phyloP scores from a whole-genome alignment of 2,888 invertebrate species.

The Acrobasis consociella region DNA sequence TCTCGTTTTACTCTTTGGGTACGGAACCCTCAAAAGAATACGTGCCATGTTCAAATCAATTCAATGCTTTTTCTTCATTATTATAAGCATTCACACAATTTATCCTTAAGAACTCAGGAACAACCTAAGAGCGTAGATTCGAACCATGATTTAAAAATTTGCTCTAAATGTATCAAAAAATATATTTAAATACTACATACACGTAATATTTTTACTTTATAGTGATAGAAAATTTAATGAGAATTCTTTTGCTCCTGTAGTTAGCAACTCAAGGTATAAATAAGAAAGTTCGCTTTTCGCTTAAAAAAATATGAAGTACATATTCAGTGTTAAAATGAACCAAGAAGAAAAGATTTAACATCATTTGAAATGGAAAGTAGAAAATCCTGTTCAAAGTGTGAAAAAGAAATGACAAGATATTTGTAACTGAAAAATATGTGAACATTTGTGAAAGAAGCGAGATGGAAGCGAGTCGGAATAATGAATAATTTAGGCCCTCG shows the following conservation, averaged over 20 bases:
- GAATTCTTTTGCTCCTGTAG: background rate
- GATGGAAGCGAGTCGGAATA: slow-evolving; percentile 37
- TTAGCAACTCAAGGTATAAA: background rate
- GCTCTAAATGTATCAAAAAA: too few relatives aligned
- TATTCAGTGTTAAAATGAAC: slow-evolving; percentile 8
- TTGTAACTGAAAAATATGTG: slow-evolving; percentile 32
- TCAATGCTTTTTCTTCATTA: too few relatives aligned
- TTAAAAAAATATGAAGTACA: background rate
- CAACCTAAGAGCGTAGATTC: too few relatives aligned
- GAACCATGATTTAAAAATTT: too few relatives aligned
- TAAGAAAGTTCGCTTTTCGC: background rate
- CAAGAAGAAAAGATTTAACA: slow-evolving; percentile 15
- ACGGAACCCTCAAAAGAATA: too few relatives aligned
- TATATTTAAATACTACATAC: too few relatives aligned
- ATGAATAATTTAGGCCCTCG: slow-evolving; percentile 48
- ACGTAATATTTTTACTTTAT: too few relatives aligned
- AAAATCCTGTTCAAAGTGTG: slow-evolving; percentile 22
- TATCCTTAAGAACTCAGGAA: too few relatives aligned
- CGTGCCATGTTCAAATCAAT: too few relatives aligned
- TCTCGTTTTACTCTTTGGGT: too few relatives aligned
- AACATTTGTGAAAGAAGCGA: slow-evolving; percentile 32
- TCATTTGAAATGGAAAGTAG: slow-evolving; percentile 19
- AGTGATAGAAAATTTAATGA: too few relatives aligned
- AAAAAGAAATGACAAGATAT: slow-evolving; percentile 29
- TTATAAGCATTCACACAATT: too few relatives aligned